Evolutionary conservation across 2,888 invertebrate species (phyloP).

Genomic region (Melanargia galathea): DNA sequence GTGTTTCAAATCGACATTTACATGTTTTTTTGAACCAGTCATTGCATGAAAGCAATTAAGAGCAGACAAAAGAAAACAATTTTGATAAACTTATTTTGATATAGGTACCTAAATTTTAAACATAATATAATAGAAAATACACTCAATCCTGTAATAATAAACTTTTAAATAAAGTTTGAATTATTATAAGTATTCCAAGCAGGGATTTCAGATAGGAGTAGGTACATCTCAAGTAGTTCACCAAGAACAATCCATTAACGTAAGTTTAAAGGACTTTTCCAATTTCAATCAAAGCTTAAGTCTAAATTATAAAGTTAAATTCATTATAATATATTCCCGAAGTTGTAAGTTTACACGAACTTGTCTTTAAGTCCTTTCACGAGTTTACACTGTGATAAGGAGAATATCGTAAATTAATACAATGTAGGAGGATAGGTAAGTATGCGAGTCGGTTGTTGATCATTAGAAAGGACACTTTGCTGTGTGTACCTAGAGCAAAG

Average conservation of each 20-base stretch:
- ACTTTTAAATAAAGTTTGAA: slow-evolving; percentile 28
- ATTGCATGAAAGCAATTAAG: too few relatives aligned
- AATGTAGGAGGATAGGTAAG: neutral
- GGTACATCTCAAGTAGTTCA: slow-evolving; percentile 37
- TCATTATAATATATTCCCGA: slow-evolving; percentile 38
- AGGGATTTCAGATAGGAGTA: slow-evolving; percentile 15
- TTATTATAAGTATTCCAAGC: slow-evolving; percentile 21
- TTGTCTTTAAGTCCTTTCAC: slow-evolving; percentile 38
- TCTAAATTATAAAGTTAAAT: slow-evolving; percentile 40
- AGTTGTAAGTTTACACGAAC: slow-evolving; percentile 37
- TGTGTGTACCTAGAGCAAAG: neutral
- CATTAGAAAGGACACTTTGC: neutral
- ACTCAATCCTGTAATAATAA: too few relatives aligned
- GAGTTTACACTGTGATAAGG: slow-evolving; percentile 26
- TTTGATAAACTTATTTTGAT: too few relatives aligned
- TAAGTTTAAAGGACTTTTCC: slow-evolving; percentile 40
- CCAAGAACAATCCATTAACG: slow-evolving; percentile 39
- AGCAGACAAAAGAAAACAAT: too few relatives aligned
- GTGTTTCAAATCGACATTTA: too few relatives aligned
- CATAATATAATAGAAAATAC: too few relatives aligned
- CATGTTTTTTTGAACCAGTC: too few relatives aligned
- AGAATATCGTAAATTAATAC: slow-evolving; percentile 1
- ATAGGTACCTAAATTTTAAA: too few relatives aligned
- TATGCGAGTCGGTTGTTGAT: neutral
- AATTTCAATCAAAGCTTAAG: slow-evolving; percentile 40